Percentiles rank a stretch among this genome's conserved stretches.
phyloP scores from a whole-genome alignment of 2,888 invertebrate genomes.

The Chymomyza procnemis region DNA sequence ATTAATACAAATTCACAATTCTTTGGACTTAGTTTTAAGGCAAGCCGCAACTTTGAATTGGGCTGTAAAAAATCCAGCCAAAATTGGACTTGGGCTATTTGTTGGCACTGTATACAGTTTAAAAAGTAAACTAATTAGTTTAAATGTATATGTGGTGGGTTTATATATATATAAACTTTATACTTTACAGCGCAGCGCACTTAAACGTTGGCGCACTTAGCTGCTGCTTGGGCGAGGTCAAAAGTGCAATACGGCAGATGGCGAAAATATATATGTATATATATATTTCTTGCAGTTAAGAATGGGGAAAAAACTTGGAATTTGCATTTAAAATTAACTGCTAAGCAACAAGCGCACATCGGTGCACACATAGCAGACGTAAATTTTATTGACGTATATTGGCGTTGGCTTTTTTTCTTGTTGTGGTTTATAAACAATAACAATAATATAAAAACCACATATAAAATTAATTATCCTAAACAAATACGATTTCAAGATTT shows the following conservation, averaged over 20 bases:
- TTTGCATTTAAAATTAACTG: background rate
- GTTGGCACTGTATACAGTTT: too few relatives aligned
- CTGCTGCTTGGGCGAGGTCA: slow-evolving; percentile 47
- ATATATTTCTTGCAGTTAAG: background rate
- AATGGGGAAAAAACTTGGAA: background rate
- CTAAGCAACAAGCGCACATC: background rate
- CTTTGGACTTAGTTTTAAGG: too few relatives aligned
- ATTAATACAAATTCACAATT: too few relatives aligned
- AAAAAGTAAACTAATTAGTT: too few relatives aligned
- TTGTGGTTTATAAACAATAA: background rate
- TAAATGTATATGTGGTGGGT: background rate
- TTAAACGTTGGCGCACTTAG: background rate
- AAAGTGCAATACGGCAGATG: slow-evolving; percentile 33
- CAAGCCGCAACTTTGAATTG: too few relatives aligned
- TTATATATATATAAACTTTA: background rate
- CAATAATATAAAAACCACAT: slow-evolving; percentile 47
- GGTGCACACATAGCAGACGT: background rate
- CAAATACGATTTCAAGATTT: slow-evolving; percentile 54
- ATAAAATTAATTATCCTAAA: slow-evolving; percentile 57
- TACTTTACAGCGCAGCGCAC: background rate
- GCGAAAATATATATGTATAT: background rate
- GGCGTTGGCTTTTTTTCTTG: background rate
- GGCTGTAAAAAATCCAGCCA: too few relatives aligned
- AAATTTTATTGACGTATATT: background rate
- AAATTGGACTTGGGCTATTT: too few relatives aligned